phyloP scores from a whole-genome alignment of 30 jellyfish, hydroid and myxozoan species.

The Nemopilema nomurai region DNA sequence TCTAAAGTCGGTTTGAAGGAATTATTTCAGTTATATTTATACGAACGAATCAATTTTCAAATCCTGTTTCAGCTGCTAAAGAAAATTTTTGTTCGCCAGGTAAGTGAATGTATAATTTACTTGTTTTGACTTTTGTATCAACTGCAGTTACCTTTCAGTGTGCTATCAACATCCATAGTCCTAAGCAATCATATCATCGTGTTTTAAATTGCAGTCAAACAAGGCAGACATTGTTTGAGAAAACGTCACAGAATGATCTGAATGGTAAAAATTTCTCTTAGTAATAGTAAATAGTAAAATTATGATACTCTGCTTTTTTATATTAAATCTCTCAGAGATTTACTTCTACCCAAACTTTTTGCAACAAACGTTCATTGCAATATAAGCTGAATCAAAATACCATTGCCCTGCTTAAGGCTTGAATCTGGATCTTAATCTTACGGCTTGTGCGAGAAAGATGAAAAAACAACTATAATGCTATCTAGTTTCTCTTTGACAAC shows the following conservation, averaged over 20 bases:
- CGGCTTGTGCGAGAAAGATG: too few species aligned
- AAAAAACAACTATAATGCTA: too few species aligned
- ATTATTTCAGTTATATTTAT: not conserved
- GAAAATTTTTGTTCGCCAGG: not conserved
- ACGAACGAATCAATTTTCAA: not conserved
- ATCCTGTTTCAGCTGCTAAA: not conserved
- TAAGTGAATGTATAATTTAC: not conserved
- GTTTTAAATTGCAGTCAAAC: not conserved
- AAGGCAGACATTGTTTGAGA: not conserved
- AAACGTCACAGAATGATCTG: not conserved
- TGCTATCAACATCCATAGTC: not conserved
- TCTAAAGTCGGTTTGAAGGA: too few species aligned
- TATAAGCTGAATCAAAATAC: not conserved
- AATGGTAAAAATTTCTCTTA: not conserved
- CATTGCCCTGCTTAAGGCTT: not conserved
- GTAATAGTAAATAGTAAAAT: not conserved
- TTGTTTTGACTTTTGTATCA: not conserved
- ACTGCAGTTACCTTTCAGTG: not conserved
- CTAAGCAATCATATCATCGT: not conserved
- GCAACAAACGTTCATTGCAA: not conserved
- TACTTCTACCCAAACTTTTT: not conserved
- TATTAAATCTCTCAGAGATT: not conserved
- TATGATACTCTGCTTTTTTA: not conserved
- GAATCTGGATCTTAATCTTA: too few species aligned
- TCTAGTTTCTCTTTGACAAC: too few species aligned